Conservation (phyloP, 1,140 invertebrate genomes). For the Ostrea denselamellosa region DNA sequence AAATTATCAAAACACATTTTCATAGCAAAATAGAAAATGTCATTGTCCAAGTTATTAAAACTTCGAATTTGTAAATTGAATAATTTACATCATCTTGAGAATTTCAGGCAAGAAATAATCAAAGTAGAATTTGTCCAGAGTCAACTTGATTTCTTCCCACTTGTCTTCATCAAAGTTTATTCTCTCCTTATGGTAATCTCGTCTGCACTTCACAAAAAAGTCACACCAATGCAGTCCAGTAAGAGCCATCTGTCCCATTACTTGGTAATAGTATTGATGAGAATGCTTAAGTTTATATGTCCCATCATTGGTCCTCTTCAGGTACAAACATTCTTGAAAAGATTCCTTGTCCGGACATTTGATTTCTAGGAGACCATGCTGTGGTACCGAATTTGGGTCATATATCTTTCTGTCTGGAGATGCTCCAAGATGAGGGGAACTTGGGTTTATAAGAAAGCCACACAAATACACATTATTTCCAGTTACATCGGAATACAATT, state of each 20-base stretch:
- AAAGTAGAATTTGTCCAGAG: slow-evolving; percentile 29
- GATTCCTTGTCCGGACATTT: neutral
- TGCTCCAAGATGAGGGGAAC: neutral
- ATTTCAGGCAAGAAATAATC: neutral
- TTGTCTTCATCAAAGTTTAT: slow-evolving; percentile 16
- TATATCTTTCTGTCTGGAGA: slow-evolving; percentile 18
- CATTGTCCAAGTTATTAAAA: too few species aligned
- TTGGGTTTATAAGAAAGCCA: neutral
- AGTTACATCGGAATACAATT: too few species aligned
- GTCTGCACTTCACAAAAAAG: slow-evolving; percentile 37
- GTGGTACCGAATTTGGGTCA: neutral
- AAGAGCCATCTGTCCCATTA: neutral
- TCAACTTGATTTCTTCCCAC: neutral
- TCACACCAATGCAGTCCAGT: neutral
- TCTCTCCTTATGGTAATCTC: neutral
- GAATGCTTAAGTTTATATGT: neutral
- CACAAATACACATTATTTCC: too few species aligned
- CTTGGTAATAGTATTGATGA: slow-evolving; percentile 12
- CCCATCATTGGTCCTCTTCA: neutral
- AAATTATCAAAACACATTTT: too few species aligned
- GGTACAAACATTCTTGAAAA: neutral
- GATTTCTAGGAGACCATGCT: neutral
- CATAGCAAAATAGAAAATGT: too few species aligned
- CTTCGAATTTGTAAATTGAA: neutral
- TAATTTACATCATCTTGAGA: neutral